phyloP scores from a whole-genome alignment of 2,797 vertebrate genomes.

The Molossus molossus region DNA sequence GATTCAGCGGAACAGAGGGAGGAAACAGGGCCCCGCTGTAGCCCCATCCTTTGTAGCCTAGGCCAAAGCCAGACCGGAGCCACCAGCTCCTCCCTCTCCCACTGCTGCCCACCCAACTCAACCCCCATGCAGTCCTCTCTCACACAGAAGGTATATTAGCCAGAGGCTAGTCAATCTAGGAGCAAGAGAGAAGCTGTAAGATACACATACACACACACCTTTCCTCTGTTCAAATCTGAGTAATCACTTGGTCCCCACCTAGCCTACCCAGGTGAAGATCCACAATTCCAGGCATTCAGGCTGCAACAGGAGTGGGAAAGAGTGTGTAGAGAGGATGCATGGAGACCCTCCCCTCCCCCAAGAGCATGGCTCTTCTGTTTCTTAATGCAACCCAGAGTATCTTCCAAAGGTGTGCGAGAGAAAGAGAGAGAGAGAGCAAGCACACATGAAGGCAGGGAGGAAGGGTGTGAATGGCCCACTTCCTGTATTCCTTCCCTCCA shows the following conservation, averaged over 20 bases:
- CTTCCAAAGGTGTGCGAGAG: background rate
- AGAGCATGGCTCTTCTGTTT: background rate
- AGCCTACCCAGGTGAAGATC: background rate
- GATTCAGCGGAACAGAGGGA: background rate
- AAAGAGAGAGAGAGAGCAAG: background rate
- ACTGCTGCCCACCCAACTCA: background rate
- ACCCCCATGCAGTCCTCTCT: background rate
- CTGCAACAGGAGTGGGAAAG: background rate
- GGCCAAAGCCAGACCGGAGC: background rate
- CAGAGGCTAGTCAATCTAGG: background rate
- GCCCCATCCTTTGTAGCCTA: background rate
- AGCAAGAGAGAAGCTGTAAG: background rate
- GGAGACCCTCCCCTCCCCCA: background rate
- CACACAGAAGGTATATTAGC: background rate
- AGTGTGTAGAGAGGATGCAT: background rate
- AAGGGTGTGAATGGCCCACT: background rate
- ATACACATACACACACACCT: background rate
- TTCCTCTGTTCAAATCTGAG: background rate
- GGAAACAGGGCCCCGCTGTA: background rate
- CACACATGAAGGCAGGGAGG: background rate
- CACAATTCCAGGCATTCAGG: background rate
- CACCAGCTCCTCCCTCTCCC: background rate
- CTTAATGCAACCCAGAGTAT: background rate
- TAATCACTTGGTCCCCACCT: background rate
- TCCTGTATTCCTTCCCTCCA: background rate